Conservation (phyloP, 2,797 vertebrate species). For the Sebastes hubbsi region DNA sequence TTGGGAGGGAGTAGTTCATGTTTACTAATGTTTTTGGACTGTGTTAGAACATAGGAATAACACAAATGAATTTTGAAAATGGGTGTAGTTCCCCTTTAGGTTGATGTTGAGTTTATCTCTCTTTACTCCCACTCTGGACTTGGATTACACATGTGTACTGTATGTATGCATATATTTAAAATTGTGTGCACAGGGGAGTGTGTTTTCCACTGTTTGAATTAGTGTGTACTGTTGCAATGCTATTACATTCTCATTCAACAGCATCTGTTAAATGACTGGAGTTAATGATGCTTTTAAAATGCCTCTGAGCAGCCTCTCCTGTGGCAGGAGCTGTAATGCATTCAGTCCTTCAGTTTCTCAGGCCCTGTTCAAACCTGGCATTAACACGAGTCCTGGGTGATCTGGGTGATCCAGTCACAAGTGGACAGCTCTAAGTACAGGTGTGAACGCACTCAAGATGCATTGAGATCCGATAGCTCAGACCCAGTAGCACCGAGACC, state of each 20-base stretch:
- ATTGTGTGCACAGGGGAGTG: background rate
- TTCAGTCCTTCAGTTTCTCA: constrained; percentile 39
- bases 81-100: too few species aligned
- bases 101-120: background rate
- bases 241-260: constrained; percentile 64
- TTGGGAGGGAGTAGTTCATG: too few species aligned
- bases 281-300: constrained; percentile 76
- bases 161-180: constrained; percentile 16
- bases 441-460: too few species aligned
- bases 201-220: constrained; percentile 45
- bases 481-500: too few species aligned
- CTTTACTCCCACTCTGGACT: background rate
- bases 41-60: too few species aligned
- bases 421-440: too few species aligned
- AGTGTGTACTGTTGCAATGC: constrained; percentile 53
- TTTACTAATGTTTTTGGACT: too few species aligned
- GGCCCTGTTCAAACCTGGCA: too few species aligned
- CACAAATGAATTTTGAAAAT: too few species aligned
- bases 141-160: constrained; percentile 19
- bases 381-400: too few species aligned
- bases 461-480: too few species aligned
- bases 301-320: constrained; percentile 59
- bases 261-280: constrained; percentile 72
- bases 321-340: constrained; percentile 41
- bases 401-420: too few species aligned